phyloP scores from a whole-genome alignment of 2,888 invertebrate species.

The Cosmia trapezina region DNA sequence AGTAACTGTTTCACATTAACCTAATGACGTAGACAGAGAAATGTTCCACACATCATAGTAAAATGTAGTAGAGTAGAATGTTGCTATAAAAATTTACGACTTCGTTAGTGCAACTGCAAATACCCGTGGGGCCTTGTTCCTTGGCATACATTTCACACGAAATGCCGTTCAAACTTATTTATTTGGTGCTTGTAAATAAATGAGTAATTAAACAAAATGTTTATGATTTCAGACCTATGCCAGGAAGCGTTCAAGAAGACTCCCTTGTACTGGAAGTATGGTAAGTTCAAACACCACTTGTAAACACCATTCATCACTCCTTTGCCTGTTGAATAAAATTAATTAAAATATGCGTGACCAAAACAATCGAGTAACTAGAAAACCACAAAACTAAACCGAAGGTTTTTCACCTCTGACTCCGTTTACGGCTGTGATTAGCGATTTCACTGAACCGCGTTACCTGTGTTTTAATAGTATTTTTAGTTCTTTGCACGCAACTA shows the following conservation, averaged over 20 bases:
- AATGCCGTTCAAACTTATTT: conserved; percentile 19
- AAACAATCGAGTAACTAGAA: conserved; percentile 55
- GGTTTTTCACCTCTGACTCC: conserved; percentile 46
- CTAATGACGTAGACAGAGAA: conserved; percentile 42
- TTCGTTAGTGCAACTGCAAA: conserved; percentile 60
- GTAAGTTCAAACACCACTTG: conserved; percentile 82
- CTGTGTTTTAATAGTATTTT: conserved; percentile 43
- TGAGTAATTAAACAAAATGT: conserved; percentile 33
- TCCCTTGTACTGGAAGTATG: conserved; percentile 95
- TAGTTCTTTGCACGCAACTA: conserved; percentile 52
- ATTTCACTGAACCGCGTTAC: conserved; percentile 41
- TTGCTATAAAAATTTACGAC: conserved; percentile 53
- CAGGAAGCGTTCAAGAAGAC: conserved; percentile 93
- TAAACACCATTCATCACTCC: not conserved
- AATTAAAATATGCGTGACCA: conserved; percentile 60
- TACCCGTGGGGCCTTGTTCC: conserved; percentile 63
- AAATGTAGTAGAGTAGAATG: conserved; percentile 41
- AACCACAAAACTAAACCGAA: conserved; percentile 26
- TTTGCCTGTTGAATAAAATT: conserved; percentile 48
- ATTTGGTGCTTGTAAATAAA: conserved; percentile 32
- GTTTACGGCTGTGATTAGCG: conserved; percentile 37
- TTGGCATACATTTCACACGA: conserved; percentile 56
- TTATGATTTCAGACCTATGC: conserved; percentile 92
- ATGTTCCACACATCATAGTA: conserved; percentile 32
- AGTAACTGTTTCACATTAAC: conserved; percentile 25